Conservation (phyloP, 2,888 invertebrate species). For the Andrena haemorrhoa region DNA sequence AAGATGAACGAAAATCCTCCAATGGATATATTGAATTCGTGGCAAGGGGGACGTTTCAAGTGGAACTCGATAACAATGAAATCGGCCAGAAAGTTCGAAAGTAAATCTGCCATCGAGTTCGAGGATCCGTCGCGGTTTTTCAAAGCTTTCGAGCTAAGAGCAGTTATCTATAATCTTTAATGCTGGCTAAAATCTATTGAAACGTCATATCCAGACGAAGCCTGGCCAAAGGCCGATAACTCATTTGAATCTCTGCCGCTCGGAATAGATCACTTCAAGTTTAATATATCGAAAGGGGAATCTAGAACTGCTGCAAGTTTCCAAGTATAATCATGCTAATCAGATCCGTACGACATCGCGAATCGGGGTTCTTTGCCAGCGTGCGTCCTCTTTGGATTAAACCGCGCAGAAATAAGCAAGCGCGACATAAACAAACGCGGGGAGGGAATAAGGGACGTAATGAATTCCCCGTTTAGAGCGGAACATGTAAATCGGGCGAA, state of each 20-base stretch:
- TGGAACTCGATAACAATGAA: conserved; percentile 18
- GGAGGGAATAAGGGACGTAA: neutral
- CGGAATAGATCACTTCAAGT: neutral
- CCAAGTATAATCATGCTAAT: neutral
- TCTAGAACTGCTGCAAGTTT: neutral
- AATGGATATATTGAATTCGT: conserved; percentile 7
- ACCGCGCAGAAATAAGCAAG: conserved; percentile 3
- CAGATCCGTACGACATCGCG: neutral
- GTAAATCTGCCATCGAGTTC: conserved; percentile 27
- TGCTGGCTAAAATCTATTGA: neutral
- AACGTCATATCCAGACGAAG: conserved; percentile 23
- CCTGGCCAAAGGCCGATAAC: neutral
- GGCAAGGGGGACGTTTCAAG: neutral
- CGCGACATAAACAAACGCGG: neutral
- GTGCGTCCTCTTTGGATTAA: neutral
- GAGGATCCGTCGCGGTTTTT: neutral
- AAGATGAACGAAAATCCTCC: neutral
- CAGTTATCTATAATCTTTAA: neutral
- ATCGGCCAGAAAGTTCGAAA: conserved; percentile 18
- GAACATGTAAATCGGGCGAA: conserved; percentile 39
- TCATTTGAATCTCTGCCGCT: neutral
- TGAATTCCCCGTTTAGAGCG: conserved; percentile 26
- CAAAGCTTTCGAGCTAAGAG: neutral
- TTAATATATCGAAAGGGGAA: neutral
- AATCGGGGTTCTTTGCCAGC: neutral